Conservation (phyloP, 2,113 vertebrate species). For the Hemichromis elongatus region DNA sequence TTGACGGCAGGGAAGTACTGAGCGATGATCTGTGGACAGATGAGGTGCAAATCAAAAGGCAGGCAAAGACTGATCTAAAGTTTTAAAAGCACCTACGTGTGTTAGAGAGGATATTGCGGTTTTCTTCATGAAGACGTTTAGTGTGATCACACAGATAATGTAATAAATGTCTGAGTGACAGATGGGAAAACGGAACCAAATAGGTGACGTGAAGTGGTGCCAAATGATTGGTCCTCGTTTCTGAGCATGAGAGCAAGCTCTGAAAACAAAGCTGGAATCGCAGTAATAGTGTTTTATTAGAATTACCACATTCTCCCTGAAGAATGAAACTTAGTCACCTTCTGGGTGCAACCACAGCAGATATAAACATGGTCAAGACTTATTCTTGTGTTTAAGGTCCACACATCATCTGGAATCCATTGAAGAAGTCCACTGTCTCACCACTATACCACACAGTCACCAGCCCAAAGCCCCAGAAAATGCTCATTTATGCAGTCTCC, state of each 20-base stretch:
- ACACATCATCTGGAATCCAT: neutral
- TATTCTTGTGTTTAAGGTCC: neutral
- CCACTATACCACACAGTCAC: neutral
- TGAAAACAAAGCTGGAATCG: neutral
- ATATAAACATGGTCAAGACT: neutral
- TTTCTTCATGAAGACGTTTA: neutral
- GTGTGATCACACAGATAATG: neutral
- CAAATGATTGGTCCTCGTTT: neutral
- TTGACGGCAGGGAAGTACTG: slow-evolving; percentile 43
- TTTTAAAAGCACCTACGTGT: neutral
- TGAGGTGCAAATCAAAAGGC: neutral
- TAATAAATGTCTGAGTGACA: neutral
- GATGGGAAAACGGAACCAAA: neutral
- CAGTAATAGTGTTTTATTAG: neutral
- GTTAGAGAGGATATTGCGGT: neutral
- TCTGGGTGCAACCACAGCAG: neutral
- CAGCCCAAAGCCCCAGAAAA: neutral
- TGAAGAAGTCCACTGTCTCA: neutral
- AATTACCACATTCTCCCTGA: neutral
- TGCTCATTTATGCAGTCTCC: neutral
- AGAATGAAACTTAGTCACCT: neutral
- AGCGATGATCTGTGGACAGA: slow-evolving; percentile 23
- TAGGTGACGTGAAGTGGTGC: neutral
- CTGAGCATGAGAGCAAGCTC: neutral
- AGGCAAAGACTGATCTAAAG: neutral